Base-by-base conservation (phyloP, 2,113 vertebrate species). In the Corythornis madagascariensis region DNA sequence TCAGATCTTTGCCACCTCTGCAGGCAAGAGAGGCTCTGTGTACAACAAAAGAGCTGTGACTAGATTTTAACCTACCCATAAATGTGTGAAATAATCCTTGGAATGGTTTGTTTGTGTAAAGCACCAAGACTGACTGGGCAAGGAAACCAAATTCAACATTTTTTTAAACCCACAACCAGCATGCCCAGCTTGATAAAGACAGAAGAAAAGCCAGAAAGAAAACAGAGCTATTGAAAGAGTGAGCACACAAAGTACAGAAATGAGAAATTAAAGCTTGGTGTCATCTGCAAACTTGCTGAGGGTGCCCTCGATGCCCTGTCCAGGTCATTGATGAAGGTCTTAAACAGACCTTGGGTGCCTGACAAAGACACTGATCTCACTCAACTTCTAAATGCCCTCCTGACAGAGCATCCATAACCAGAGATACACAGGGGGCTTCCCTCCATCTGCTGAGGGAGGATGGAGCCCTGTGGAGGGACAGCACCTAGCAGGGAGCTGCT, bases 381-480 rank as follows among this genome's bases (percentile, higher is more conserved):
- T 38, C 38, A 38, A 38, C 38, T 38, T 56, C 35, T 6, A 1
- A 45, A 73, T 0, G 0, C 21, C 18, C 11, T 31, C 15, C 7
- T n/a, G 42, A 78, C 22, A 16, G n/a, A 66, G 4, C 16, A 17
- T 2, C 5, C 3, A 6, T 10, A 40, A 52, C 33, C 64, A 6
- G 21, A 64, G 84, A 67, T 16, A 28, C 7, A 47, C 14, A 52
- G 4, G 6, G 33, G 26, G 10, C 31, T 89, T 87, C 33, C 20
- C 5, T 89, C 66, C 33, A 35, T 2, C 21, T 43, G 10, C 10
- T 9, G 57, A 43, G 3, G 35, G 38, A 78, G 25, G 29, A 60
- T 28, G 31, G 19, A 88, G 22, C 19, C 22, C 42, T 28, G 10
- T 14, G 25, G 38, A 75, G 33, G 67, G 21, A 29, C 16, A 43